These are phyloP conservation scores for Ranitomeya imitator DNA, from an alignment of 2,113 vertebrate species.

Conservation along the genomic window DNA sequence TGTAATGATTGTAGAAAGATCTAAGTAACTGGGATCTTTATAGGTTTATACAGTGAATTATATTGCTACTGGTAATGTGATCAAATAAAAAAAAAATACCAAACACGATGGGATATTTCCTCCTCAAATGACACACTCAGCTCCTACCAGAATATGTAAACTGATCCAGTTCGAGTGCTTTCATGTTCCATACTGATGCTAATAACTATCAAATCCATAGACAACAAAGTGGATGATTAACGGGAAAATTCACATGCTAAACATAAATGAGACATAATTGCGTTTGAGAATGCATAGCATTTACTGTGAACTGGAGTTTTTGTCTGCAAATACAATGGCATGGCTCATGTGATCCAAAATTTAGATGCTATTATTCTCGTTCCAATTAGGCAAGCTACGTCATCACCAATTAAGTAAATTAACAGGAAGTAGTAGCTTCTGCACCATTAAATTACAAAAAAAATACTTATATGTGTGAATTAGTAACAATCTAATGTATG, in stretches of 20 bases:
- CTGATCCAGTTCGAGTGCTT: conserved; percentile 6
- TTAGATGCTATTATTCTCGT: neutral
- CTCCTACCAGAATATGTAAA: neutral
- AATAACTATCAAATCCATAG: conserved; percentile 29
- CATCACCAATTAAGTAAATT: neutral
- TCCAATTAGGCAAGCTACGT: neutral
- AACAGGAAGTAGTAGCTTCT: neutral
- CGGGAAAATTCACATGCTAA: conserved; percentile 18
- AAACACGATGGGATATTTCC: neutral
- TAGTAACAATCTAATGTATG: neutral
- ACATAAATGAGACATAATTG: conserved; percentile 34
- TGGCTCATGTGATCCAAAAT: neutral
- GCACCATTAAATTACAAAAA: neutral
- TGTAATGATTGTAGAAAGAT: neutral
- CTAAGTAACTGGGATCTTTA: neutral
- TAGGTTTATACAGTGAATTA: neutral
- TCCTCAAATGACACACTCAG: neutral
- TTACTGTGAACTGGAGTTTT: conserved; percentile 7
- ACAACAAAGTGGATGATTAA: conserved; percentile 42
- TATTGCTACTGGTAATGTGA: neutral
- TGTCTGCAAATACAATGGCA: neutral
- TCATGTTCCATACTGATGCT: conserved; percentile 17
- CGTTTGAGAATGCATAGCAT: conserved; percentile 12
- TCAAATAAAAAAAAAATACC: neutral
- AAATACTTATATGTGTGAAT: neutral